These are phyloP conservation scores for Andrena haemorrhoa DNA, from an alignment of 2,888 invertebrate species.

Conservation along the genomic window DNA sequence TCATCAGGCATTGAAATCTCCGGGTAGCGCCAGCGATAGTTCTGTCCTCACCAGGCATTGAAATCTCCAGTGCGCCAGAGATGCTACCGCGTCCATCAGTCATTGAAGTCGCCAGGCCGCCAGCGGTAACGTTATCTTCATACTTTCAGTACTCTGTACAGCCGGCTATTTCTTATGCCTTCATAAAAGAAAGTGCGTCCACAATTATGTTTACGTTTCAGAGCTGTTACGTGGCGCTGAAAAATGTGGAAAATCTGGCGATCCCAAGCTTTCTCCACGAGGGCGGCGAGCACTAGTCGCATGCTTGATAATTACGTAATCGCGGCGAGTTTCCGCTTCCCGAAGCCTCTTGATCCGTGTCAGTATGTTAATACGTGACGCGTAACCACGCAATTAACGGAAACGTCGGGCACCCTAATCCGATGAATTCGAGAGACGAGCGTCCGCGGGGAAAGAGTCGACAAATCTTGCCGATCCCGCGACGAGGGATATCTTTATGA, in stretches of 20 bases:
- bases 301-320: conserved; percentile 32
- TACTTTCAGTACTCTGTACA: too few species aligned
- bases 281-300: conserved; percentile 28
- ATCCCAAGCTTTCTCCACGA: conserved; percentile 20
- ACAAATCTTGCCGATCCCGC: conserved; percentile 4
- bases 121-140: too few species aligned
- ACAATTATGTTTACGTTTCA: too few species aligned
- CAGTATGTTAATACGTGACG: conserved; percentile 25
- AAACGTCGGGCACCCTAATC: conserved; percentile 15
- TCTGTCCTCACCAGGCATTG: too few species aligned
- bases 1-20: too few species aligned
- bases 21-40: too few species aligned
- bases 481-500: conserved; percentile 6
- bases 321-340: conserved; percentile 38
- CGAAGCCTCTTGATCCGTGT: conserved; percentile 31
- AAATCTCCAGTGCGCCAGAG: too few species aligned
- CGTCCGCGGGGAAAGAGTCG: neutral
- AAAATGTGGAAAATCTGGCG: neutral
- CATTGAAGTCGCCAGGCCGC: too few species aligned
- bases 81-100: too few species aligned
- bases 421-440: neutral
- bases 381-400: conserved; percentile 36
- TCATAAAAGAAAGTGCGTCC: too few species aligned
- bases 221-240: too few species aligned
- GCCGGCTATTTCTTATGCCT: too few species aligned